Evolutionary conservation across 2,113 vertebrate species (phyloP).

Genomic region (Tetrax tetrax): DNA sequence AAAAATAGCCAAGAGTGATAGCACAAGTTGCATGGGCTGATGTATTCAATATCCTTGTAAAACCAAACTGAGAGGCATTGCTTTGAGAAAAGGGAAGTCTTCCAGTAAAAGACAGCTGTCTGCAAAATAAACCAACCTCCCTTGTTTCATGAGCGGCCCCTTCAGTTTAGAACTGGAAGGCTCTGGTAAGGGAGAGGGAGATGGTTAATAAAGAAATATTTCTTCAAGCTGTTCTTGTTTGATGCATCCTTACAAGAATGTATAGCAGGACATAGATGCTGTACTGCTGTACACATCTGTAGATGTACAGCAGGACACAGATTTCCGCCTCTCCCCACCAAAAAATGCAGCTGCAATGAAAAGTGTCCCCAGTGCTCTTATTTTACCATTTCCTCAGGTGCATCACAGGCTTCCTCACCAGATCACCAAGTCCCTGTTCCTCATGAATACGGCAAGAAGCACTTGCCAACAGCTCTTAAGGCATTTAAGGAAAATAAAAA

Average conservation of each 20-base stretch:
- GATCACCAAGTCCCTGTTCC: not conserved
- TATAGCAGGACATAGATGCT: not conserved
- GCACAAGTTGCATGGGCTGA: not conserved
- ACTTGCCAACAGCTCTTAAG: not conserved
- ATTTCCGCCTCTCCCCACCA: not conserved
- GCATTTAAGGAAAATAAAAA: not conserved
- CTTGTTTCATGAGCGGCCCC: not conserved
- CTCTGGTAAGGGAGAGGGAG: not conserved
- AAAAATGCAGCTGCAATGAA: not conserved
- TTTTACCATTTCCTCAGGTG: not conserved
- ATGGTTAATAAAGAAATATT: not conserved
- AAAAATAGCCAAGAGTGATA: not conserved
- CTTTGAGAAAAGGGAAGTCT: not conserved
- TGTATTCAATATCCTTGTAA: not conserved
- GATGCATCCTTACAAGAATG: not conserved
- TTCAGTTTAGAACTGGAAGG: not conserved
- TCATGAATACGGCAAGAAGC: not conserved
- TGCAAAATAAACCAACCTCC: fast-evolving
- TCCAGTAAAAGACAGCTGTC: not conserved
- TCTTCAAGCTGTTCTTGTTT: not conserved
- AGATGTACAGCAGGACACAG: not conserved
- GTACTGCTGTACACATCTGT: too few species aligned
- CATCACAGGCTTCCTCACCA: not conserved
- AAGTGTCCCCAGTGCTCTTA: not conserved
- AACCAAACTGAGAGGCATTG: not conserved